phyloP scores from a whole-genome alignment of 2,113 vertebrate genomes.

The Pyrgilauda ruficollis region DNA sequence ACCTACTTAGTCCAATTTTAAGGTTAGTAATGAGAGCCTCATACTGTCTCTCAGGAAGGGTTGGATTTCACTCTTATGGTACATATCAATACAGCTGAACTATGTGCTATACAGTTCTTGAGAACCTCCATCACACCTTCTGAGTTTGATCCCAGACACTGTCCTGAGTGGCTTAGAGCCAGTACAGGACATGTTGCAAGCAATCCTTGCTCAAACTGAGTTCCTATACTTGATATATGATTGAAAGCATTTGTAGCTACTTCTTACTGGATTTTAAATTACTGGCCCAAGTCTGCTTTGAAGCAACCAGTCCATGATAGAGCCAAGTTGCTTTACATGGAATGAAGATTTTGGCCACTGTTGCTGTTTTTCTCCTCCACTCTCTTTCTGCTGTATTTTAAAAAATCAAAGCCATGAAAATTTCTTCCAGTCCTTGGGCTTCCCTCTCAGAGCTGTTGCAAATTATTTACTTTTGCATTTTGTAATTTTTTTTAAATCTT shows the following conservation, averaged over 20 bases:
- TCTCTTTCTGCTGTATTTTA: neutral
- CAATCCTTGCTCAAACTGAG: neutral
- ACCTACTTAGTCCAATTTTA: neutral
- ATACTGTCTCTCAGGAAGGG: neutral
- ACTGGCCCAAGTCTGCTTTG: neutral
- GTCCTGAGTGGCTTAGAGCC: neutral
- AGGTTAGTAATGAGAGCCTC: neutral
- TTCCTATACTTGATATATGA: neutral
- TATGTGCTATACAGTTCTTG: neutral
- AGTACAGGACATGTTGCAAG: neutral
- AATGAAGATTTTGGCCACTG: neutral
- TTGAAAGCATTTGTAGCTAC: neutral
- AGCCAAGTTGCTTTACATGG: neutral
- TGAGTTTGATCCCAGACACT: neutral
- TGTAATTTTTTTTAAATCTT: neutral
- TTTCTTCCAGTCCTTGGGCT: neutral
- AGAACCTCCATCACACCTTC: neutral
- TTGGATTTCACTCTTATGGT: neutral
- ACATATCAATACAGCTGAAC: neutral
- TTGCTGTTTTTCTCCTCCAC: neutral
- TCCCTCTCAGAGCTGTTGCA: neutral
- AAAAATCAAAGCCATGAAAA: neutral
- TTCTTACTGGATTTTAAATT: neutral
- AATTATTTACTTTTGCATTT: neutral
- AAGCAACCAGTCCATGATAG: neutral